Percentiles rank a stretch among this genome's conserved stretches.
phyloP scores from a whole-genome alignment of 1,140 invertebrate genomes.

The Halyomorpha halys region DNA sequence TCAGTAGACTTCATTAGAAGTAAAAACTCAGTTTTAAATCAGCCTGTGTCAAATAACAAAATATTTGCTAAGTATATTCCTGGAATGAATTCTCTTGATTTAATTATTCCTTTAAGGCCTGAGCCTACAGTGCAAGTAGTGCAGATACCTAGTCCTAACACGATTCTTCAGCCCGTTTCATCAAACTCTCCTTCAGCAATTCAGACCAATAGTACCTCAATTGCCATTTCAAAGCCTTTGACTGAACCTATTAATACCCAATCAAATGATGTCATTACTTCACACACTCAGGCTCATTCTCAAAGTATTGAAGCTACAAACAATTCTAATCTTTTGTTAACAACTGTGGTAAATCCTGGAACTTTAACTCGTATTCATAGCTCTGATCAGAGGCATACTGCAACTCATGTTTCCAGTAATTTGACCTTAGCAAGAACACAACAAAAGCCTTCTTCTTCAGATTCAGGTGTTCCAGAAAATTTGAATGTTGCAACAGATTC shows the following conservation, averaged over 20 bases:
- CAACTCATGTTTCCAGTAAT: not conserved
- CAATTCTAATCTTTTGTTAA: conserved; percentile 11
- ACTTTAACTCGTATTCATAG: not conserved
- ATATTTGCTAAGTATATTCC: conserved; percentile 41
- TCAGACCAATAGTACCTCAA: conserved; percentile 15
- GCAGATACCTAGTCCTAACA: conserved; percentile 38
- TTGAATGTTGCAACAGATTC: conserved; percentile 12
- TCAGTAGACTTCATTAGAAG: conserved; percentile 16
- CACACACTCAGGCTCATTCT: conserved; percentile 13
- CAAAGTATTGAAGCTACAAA: conserved; percentile 18
- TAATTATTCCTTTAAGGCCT: conserved; percentile 43
- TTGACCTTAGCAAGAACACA: not conserved
- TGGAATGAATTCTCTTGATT: conserved; percentile 43
- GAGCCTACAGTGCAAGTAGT: conserved; percentile 48
- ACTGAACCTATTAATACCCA: conserved; percentile 10
- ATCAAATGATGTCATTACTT: conserved; percentile 19
- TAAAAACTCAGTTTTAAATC: no score
- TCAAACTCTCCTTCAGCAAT: conserved; percentile 13
- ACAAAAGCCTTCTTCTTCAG: conserved; percentile 5
- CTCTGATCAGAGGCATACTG: conserved; percentile 1
- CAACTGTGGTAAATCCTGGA: conserved; percentile 6
- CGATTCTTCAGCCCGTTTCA: conserved; percentile 15
- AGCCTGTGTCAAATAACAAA: conserved; percentile 31
- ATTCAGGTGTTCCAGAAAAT: conserved; percentile 10
- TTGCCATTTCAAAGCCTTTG: not conserved